These are phyloP conservation scores for Melitaea cinxia DNA, from an alignment of 1,140 invertebrate species.

Conservation along the genomic window DNA sequence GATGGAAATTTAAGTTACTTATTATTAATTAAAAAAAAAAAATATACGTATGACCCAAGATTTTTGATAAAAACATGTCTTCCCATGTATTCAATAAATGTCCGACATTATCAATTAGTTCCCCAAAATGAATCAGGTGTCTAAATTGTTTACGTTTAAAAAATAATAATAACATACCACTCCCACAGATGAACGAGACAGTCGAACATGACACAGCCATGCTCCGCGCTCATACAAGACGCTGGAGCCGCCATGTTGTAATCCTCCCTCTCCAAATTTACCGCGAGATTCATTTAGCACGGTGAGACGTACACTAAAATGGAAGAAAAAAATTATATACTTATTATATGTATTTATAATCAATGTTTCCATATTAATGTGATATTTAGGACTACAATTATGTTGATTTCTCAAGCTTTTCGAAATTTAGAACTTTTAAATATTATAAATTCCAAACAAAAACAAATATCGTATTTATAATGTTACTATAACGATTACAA, in stretches of 20 bases:
- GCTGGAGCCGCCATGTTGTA: conserved; percentile 67
- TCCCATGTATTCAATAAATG: background rate
- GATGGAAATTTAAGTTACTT: too few relatives aligned
- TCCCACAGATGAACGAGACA: conserved; percentile 76
- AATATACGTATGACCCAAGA: too few relatives aligned
- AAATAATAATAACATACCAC: conserved; percentile 57
- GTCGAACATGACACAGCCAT: conserved; percentile 77
- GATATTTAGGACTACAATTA: too few relatives aligned
- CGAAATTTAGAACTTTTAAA: too few relatives aligned
- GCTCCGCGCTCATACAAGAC: conserved; percentile 72
- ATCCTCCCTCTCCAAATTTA: conserved; percentile 42
- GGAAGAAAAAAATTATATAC: conserved; percentile 37
- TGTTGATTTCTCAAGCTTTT: too few relatives aligned
- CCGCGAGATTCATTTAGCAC: conserved; percentile 31
- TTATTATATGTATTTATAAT: background rate
- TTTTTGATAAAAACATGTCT: too few relatives aligned
- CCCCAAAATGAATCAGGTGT: background rate
- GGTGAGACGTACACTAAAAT: conserved; percentile 33
- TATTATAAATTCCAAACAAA: too few relatives aligned
- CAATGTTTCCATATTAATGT: background rate
- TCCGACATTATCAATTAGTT: background rate
- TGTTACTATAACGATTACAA: too few relatives aligned
- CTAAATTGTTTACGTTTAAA: background rate
- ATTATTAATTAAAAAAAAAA: too few relatives aligned
- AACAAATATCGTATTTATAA: too few relatives aligned